Evolutionary conservation across 2,113 vertebrate genomes (phyloP).

Genomic region (Stigmatopora nigra): DNA sequence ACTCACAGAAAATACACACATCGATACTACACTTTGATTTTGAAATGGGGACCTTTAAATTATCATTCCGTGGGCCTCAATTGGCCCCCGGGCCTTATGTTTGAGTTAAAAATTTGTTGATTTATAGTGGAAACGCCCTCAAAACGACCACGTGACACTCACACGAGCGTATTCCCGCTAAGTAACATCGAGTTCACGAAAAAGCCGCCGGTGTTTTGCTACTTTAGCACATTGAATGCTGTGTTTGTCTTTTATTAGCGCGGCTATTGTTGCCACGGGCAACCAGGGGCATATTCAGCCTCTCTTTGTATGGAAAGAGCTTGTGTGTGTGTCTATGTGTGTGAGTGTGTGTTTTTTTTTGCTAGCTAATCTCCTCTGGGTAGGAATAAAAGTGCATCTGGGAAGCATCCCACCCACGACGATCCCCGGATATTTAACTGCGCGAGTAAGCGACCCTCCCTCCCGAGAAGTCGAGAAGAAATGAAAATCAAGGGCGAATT

Average conservation of each 20-base stretch:
- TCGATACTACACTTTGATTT: too few relatives aligned
- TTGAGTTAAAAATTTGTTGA: too few relatives aligned
- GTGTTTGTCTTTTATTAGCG: slow-evolving; percentile 56
- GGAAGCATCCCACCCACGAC: slow-evolving; percentile 49
- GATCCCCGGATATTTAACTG: slow-evolving; percentile 41
- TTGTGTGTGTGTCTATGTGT: background rate
- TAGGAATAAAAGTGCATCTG: slow-evolving; percentile 55
- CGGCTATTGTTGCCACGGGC: slow-evolving; percentile 64
- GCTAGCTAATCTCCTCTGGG: slow-evolving; percentile 58
- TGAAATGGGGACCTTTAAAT: too few relatives aligned
- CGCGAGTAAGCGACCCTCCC: slow-evolving; percentile 24
- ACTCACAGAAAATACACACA: too few relatives aligned
- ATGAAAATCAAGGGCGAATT: background rate
- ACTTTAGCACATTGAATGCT: slow-evolving; percentile 40
- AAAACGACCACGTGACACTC: background rate
- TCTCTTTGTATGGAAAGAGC: slow-evolving; percentile 45
- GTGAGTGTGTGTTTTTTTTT: slow-evolving; percentile 19
- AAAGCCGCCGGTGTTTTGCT: slow-evolving; percentile 10
- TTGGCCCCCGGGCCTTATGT: too few relatives aligned
- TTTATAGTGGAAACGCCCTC: too few relatives aligned
- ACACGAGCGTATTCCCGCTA: background rate
- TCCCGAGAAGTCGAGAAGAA: background rate
- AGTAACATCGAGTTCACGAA: slow-evolving; percentile 13
- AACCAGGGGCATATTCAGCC: slow-evolving; percentile 55
- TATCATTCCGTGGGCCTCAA: too few relatives aligned